phyloP scores from a whole-genome alignment of 1,140 invertebrate genomes.

The Pogonomyrmex californicus region DNA sequence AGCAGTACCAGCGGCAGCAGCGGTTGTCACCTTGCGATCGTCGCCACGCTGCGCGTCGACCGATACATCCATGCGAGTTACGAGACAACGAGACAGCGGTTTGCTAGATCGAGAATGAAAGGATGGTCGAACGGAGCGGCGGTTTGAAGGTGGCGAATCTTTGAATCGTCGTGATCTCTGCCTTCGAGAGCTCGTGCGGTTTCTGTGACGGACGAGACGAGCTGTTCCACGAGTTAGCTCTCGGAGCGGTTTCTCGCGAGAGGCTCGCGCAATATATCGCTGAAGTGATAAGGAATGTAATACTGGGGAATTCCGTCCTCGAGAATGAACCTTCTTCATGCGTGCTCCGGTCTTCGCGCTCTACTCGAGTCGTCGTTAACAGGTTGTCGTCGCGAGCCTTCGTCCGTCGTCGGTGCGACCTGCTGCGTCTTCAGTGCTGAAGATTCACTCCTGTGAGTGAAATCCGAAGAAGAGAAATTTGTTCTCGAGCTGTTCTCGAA shows the following conservation, averaged over 20 bases:
- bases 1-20: constrained; percentile 57
- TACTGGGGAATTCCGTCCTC: constrained; percentile 18
- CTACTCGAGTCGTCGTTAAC: constrained; percentile 72
- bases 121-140: neutral
- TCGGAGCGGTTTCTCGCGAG: constrained; percentile 20
- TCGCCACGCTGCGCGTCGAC: constrained; percentile 47
- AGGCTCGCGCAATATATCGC: constrained; percentile 17
- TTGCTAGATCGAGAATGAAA: neutral
- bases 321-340: constrained; percentile 3
- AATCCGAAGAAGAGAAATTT: constrained; percentile 7
- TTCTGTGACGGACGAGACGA: constrained; percentile 27
- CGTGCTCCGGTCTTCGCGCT: constrained; percentile 33
- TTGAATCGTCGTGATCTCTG: constrained; percentile 31
- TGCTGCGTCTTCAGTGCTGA: neutral
- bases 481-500: neutral
- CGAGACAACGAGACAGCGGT: neutral
- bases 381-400: constrained; percentile 72
- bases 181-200: constrained; percentile 54
- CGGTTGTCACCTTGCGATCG: constrained; percentile 60
- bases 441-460: constrained; percentile 11
- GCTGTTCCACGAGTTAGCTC: neutral
- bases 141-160: neutral
- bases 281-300: constrained; percentile 40
- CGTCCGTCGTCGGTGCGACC: constrained; percentile 41
- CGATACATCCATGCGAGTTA: constrained; percentile 33